Conservation (phyloP, 2,888 invertebrate genomes). For the Himalopsyche tibetana region DNA sequence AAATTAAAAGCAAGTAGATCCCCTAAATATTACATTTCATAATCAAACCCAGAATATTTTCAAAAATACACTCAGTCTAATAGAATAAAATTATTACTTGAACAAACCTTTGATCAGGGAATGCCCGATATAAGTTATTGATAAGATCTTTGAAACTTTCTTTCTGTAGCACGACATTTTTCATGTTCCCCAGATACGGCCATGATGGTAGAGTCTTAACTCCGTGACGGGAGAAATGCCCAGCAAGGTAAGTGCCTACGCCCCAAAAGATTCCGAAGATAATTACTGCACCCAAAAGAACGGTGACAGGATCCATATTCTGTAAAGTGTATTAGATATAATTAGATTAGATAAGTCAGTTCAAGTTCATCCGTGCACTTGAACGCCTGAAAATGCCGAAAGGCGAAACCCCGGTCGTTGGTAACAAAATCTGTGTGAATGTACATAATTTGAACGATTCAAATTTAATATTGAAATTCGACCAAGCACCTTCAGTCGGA, state of each 20-base stretch:
- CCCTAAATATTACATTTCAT: no score
- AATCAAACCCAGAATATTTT: background rate
- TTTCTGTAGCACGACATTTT: slow-evolving; percentile 64
- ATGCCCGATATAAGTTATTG: slow-evolving; percentile 67
- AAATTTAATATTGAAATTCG: no score
- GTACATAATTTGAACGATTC: no score
- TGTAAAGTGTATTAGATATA: no score
- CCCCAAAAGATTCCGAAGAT: slow-evolving; percentile 31
- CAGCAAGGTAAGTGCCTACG: background rate
- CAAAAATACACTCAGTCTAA: background rate
- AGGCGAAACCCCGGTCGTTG: no score
- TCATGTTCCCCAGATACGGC: slow-evolving; percentile 70
- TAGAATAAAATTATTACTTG: background rate
- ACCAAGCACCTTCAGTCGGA: no score
- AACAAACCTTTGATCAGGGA: slow-evolving; percentile 69
- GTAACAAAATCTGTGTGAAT: no score
- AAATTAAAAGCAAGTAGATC: no score
- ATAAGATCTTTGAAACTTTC: slow-evolving; percentile 66
- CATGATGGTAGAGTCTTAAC: slow-evolving; percentile 67
- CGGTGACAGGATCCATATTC: no score
- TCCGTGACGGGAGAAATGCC: slow-evolving; percentile 67
- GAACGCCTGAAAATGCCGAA: no score
- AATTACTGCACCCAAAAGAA: background rate
- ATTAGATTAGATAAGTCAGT: no score
- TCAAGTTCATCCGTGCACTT: no score